These are phyloP conservation scores for Lasioglossum pauxillum DNA, from an alignment of 2,888 invertebrate species.

Conservation along the genomic window DNA sequence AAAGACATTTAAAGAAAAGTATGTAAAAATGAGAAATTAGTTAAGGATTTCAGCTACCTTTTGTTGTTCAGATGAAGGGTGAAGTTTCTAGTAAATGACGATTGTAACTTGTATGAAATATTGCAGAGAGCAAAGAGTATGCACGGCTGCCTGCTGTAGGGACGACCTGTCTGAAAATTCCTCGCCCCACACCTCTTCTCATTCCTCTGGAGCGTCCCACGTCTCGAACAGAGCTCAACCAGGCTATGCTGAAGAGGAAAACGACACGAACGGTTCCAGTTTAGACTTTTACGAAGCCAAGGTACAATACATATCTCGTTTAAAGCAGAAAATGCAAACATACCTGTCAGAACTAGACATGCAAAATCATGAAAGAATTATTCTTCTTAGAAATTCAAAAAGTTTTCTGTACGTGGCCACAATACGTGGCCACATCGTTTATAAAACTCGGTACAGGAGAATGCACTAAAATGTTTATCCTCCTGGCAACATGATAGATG, in stretches of 20 bases:
- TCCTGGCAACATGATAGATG: not conserved
- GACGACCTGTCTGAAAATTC: slow-evolving; percentile 82
- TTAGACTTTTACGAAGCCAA: slow-evolving; percentile 80
- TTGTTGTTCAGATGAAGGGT: not conserved
- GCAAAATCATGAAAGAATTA: not conserved
- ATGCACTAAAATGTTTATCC: not conserved
- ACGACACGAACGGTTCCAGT: slow-evolving; percentile 80
- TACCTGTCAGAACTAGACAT: not conserved
- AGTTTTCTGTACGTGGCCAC: not conserved
- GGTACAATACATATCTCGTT: slow-evolving; percentile 59
- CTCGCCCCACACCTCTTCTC: slow-evolving; percentile 79
- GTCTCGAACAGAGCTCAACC: slow-evolving; percentile 76
- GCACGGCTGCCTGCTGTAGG: slow-evolving; percentile 83
- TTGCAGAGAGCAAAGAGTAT: slow-evolving; percentile 80
- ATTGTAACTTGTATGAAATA: not conserved
- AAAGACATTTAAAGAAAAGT: too few relatives aligned
- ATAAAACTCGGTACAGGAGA: not conserved
- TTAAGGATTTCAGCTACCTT: not conserved
- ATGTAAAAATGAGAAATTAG: not conserved
- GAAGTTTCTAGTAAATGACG: not conserved
- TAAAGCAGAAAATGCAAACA: not conserved
- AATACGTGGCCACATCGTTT: not conserved
- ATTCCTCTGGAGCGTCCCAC: slow-evolving; percentile 76
- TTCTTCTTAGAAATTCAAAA: not conserved
- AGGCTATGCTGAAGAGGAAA: slow-evolving; percentile 77